Evolutionary conservation across 2,888 invertebrate genomes (phyloP), one percentile per base, ranked within the genome.

Genomic region (Dasypolia templi): DNA sequence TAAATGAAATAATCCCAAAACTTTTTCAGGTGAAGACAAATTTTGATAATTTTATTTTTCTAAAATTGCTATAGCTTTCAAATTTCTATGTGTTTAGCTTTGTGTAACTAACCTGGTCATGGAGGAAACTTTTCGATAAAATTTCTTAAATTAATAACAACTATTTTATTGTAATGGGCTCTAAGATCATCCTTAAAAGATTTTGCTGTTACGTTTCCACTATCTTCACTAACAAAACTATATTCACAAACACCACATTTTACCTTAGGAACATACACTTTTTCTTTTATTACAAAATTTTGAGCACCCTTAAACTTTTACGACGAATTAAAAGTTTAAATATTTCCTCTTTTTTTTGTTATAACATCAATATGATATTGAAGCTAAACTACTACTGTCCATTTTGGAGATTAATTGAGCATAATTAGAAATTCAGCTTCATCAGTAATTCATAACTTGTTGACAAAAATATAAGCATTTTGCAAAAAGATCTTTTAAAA

Each of bases 11-110:
- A 89, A 92, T 88, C 87, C 86, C 88, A 78, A 84, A 88, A 89
- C 90, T 89, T 92, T 95, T 95, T 94, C 95, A 95, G 95, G 95
- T 95, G 92, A 94, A 93, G 91, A 91, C 84, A 87, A 59, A 29
- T 61, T 81, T 80, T 70, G 55, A 74, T 39, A 61, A 17, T 64
- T 79, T 89, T 65, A 51, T 39, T 86, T 86, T 81, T 82, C 85
- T 87, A 82, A 87, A 84, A 84, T 88, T 88, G 91, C 91, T 90
- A 88, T 90, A 92, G 92, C 92, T 95, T 95, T 93, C 88, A 85
- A 91, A 90, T 90, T 90, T 94, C 88, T 92, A 88, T 93, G 91
- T 95, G 93, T 95, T 91, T 93, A 95, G 95, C 95, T 95, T 94
- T 95, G 91, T 95, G 93, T 95, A 92, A 90, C 93, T 90, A 91